A percentile compares a stretch with the other conserved stretches of the same genome.
Evolutionary conservation across 2,113 vertebrate genomes (phyloP).

Genomic region (Herpetotheres cachinnans): DNA sequence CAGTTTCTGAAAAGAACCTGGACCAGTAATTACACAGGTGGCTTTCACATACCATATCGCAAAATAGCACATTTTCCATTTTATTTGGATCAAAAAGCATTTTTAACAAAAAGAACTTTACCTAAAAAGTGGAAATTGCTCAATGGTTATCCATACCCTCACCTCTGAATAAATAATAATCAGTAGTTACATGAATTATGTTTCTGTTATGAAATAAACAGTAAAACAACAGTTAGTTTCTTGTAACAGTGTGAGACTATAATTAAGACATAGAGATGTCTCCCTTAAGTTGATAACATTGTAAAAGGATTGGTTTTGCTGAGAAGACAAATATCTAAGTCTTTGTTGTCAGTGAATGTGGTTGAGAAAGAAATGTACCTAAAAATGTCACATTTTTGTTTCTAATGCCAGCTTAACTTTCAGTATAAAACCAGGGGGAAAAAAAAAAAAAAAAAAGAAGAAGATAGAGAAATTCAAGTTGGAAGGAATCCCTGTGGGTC

Average conservation of each 20-base stretch:
- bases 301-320: background rate
- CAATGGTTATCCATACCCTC: background rate
- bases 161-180: background rate
- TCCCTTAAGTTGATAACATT: background rate
- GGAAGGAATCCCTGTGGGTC: background rate
- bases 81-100: background rate
- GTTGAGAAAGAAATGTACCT: background rate
- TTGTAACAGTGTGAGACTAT: background rate
- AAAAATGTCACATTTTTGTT: background rate
- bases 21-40: background rate
- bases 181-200: background rate
- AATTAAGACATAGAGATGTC: background rate
- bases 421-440: background rate
- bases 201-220: background rate
- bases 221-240: background rate
- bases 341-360: background rate
- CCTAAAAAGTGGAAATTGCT: background rate
- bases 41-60: background rate
- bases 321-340: background rate
- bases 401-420: background rate
- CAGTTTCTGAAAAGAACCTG: background rate
- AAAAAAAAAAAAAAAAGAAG: background rate
- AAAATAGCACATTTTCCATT: background rate
- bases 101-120: background rate
- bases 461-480: background rate